These are phyloP conservation scores for Xerus inauris DNA, from an alignment of 2,113 vertebrate species.

Conservation along the genomic window DNA sequence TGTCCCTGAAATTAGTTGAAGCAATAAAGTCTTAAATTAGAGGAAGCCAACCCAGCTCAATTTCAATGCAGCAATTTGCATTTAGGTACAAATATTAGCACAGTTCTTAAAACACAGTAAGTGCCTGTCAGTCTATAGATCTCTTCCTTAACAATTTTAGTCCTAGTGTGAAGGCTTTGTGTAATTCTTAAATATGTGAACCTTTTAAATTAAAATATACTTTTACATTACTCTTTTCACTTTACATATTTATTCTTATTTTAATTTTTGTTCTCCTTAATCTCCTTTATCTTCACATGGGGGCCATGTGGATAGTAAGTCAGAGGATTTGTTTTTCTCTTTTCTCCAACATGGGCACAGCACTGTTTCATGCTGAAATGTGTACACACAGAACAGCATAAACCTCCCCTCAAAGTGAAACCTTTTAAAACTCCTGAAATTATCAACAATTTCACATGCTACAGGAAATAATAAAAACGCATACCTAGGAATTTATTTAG, in stretches of 20 bases:
- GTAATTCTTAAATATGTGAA: not conserved
- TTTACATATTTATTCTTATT: not conserved
- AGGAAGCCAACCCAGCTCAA: not conserved
- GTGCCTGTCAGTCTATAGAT: not conserved
- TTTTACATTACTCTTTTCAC: conserved; percentile 17
- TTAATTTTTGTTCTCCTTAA: not conserved
- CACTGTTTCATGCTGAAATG: not conserved
- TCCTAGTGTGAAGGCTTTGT: not conserved
- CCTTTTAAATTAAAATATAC: not conserved
- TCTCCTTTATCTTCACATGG: not conserved
- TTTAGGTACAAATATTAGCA: not conserved
- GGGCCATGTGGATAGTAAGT: not conserved
- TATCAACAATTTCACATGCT: not conserved
- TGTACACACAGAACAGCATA: not conserved
- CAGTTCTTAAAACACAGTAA: not conserved
- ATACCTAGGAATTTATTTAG: not conserved
- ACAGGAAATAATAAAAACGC: conserved; percentile 8
- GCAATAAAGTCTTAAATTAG: not conserved
- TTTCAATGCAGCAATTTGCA: conserved; percentile 1
- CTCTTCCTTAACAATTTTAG: not conserved
- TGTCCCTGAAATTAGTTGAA: not conserved
- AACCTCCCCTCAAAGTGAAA: not conserved
- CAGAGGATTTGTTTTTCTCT: not conserved
- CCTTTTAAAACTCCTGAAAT: conserved; percentile 7
- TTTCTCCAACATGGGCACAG: not conserved